Base-by-base conservation (phyloP, 2,113 vertebrate genomes). In the Cyanoderma ruficeps region DNA sequence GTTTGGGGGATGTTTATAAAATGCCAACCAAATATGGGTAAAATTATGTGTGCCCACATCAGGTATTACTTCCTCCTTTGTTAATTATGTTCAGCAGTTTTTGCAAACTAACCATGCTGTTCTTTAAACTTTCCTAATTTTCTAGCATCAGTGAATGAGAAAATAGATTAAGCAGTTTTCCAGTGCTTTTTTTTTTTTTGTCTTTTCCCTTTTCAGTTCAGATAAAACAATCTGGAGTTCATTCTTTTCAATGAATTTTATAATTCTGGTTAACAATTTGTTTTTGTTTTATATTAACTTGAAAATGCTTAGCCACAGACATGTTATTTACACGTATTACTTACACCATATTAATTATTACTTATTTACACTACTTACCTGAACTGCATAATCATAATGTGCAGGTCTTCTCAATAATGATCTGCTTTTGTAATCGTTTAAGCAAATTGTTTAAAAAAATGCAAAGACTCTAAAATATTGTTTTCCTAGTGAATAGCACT, bases 1-100 rank as follows among this genome's bases (percentile, higher is more conserved):
- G 47, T 91, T 81, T 78, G 33, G 28, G 33, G 52, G 65, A 56
- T 88, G 60, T 89, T 93, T 92, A 70, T 60, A 89, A 91, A 94
- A 78, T 75, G 25, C 35, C 39, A 71, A 9, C 90, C 6, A 6
- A 77, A 87, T 79, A 71, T 41, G 69, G 60, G 11, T 93, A 78
- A 87, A 95, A 72, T 55, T 77, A 90, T 71, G 28, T 74, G 52
- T 71, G 65, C 80, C 79, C 50, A 49, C 41, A 55, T 90, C 24
- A 53, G 80, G 64, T 81, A 68, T 81, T 6, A 42, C 90, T 95
- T 96, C 90, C 72, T 94, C 72, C 90, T 94, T 79, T 72, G 41
- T 74, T 86, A 64, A 80, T 90, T 85, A 33, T 30, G 16, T 75
- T 87, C 61, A 83, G 44, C 49, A 86, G 3, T 80, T 94, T 87